These are phyloP conservation scores for Capreolus pygargus DNA, from an alignment of 2,113 vertebrate genomes.

Conservation along the genomic window DNA sequence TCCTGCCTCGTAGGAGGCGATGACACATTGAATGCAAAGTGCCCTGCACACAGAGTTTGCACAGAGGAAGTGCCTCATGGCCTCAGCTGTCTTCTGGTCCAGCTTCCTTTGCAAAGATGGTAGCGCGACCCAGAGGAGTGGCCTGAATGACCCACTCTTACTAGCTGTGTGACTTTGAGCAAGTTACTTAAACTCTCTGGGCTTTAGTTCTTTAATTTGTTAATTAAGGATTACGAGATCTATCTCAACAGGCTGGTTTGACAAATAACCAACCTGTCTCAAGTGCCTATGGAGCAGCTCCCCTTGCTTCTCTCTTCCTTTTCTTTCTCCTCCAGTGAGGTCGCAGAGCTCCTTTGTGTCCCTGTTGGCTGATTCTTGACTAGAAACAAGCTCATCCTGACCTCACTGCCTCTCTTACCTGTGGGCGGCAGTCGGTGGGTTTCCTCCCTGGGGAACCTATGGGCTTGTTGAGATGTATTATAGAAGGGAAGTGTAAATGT, in stretches of 20 bases:
- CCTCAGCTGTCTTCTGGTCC: not conserved
- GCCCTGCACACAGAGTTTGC: not conserved
- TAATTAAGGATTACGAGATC: not conserved
- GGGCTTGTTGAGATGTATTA: not conserved
- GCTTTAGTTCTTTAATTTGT: not conserved
- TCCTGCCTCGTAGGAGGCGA: not conserved
- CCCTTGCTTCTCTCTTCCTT: not conserved
- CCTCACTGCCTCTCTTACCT: not conserved
- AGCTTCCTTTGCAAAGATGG: not conserved
- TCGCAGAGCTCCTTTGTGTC: not conserved
- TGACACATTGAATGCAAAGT: not conserved
- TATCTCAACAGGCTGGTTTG: not conserved
- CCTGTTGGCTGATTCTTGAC: not conserved
- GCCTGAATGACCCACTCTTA: not conserved
- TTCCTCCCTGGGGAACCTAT: not conserved
- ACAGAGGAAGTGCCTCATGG: not conserved
- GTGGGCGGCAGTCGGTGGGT: not conserved
- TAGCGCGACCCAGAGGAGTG: not conserved
- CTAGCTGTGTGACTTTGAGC: not conserved
- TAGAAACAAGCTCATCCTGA: not conserved
- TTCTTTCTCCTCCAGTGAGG: not conserved
- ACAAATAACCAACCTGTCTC: not conserved
- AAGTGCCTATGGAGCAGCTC: not conserved
- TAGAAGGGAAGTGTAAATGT: not conserved
- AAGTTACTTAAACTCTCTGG: not conserved